Conservation (phyloP, 2,113 vertebrate species). For the Lipophrys pholis region DNA sequence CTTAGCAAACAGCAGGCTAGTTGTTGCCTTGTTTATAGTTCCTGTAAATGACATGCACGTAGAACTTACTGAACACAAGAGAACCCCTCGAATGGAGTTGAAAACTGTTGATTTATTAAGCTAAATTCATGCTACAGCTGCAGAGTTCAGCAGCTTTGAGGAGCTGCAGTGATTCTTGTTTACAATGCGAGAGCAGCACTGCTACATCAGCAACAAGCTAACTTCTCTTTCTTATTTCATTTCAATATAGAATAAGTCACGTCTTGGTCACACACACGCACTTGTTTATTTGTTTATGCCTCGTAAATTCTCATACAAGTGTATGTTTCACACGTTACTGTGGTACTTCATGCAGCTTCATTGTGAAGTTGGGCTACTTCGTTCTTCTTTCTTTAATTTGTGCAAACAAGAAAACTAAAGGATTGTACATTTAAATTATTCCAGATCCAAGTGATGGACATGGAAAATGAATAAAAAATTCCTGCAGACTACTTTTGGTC, state of each 20-base stretch:
- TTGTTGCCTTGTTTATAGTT: conserved; percentile 9
- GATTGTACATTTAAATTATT: too few relatives aligned
- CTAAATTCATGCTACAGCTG: not conserved
- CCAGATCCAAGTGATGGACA: too few relatives aligned
- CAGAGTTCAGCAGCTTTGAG: not conserved
- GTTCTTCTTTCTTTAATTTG: not conserved
- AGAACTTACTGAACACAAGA: conserved; percentile 6
- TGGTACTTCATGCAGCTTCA: not conserved
- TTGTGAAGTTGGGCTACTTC: conserved; percentile 4
- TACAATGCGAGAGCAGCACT: conserved; percentile 7
- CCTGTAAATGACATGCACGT: not conserved
- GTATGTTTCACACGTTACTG: too few relatives aligned
- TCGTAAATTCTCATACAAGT: too few relatives aligned
- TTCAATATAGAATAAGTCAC: not conserved
- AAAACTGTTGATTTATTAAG: fast-evolving
- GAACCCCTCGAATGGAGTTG: not conserved
- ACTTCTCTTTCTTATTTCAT: not conserved
- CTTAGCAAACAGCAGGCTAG: conserved; percentile 38
- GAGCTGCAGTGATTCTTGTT: not conserved
- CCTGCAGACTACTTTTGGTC: too few relatives aligned
- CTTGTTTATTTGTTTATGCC: too few relatives aligned
- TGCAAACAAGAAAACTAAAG: too few relatives aligned
- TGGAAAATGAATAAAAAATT: too few relatives aligned
- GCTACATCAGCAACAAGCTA: conserved; percentile 9
- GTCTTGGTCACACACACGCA: too few relatives aligned